These are phyloP conservation scores for Pangasius sanitwongsei DNA, from an alignment of 2,797 vertebrate genomes.

Conservation along the genomic window DNA sequence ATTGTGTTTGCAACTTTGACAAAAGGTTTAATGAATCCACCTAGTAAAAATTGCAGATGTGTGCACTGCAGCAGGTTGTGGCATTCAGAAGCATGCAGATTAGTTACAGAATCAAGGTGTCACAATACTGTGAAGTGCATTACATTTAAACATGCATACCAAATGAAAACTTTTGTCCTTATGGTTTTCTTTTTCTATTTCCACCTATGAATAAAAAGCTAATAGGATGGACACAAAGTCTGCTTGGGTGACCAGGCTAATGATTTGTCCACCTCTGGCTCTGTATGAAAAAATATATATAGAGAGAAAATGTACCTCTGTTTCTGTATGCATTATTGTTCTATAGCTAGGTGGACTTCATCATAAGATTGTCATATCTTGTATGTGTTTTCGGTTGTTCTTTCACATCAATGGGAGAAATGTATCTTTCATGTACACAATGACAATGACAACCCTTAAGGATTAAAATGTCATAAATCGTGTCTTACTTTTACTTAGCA, in stretches of 20 bases:
- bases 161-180: background rate
- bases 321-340: background rate
- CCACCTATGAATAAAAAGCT: background rate
- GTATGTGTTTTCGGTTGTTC: background rate
- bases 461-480: slow-evolving; percentile 43
- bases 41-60: background rate
- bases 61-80: background rate
- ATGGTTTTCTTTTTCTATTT: too few species aligned
- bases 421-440: slow-evolving; percentile 20
- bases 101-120: background rate
- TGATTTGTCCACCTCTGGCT: background rate
- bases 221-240: background rate
- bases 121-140: background rate
- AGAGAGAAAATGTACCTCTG: background rate
- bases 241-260: background rate
- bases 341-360: background rate
- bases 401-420: slow-evolving; percentile 21
- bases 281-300: background rate
- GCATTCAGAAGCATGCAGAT: background rate
- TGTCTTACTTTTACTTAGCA: slow-evolving; percentile 39
- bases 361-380: background rate
- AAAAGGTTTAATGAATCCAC: background rate
- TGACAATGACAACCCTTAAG: slow-evolving; percentile 19
- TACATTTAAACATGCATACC: background rate
- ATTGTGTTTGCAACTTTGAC: background rate